Base-by-base conservation (phyloP, 2,888 invertebrate genomes). In the Volucella zonaria region DNA sequence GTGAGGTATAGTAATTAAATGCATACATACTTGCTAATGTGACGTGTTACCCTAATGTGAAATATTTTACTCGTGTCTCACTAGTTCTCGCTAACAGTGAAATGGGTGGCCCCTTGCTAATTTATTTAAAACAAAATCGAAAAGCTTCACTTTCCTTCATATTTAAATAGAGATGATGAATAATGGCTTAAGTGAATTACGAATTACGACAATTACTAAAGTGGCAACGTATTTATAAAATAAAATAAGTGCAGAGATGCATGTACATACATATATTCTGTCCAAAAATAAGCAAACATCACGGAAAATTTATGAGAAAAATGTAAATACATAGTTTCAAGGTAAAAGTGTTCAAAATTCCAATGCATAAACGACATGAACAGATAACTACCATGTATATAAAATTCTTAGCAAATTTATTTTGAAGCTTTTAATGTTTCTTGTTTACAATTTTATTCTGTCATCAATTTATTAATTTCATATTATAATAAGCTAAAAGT, bases 91-190 rank as follows among this genome's bases (percentile, higher is more conserved):
- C 54, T 61, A 67, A 71, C 40, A 70, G 79, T 70, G 52, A 56
- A 83, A 83, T 79, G 70, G 82, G 83, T 79, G 68, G 31, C 74
- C 74, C 59, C 52, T 47, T 62, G 42, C 59, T 66, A 73, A 78
- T 64, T 62, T 71, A 43, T 58, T 45, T 66, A 52, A 66, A 31
- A 67, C 40, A 58, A 49, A 31, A 52, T 59, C 23, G 3, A 56
- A 78, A 78, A 78, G 70, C 70, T 78, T 31, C 23, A 52, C 42
- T 58, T 43, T 77, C 23, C 31, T 52, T 8, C 8, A 45, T 67
- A 45, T 40, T 23, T 52, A 51, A 43, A 43, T 11, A 43, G 14
- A 52, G 23, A 66, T 47, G 0, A 58, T 8, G 31, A 31, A 31
- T 31, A 6, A 51, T 43, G 49, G 9, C 51, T 75, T 38, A 10